Evolutionary conservation across 2,113 vertebrate species (phyloP), one percentile per base, ranked within the genome.

Genomic region (Kobus ellipsiprymnus): DNA sequence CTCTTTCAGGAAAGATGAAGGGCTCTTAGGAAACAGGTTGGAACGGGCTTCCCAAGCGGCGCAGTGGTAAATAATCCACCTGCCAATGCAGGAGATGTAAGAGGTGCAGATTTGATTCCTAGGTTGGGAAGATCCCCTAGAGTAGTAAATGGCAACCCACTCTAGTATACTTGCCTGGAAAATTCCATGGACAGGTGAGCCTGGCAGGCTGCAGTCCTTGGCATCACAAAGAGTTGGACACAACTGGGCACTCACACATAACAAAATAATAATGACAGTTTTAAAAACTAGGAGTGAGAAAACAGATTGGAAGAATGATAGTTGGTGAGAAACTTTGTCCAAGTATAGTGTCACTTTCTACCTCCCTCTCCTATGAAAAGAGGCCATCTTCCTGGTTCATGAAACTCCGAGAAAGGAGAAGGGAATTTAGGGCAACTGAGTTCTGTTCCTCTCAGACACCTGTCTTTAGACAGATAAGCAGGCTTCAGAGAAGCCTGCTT

Each of bases 281-380:
- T 74, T 3, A 40, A 40, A 40, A 77, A 7, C 71, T 27, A 44
- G 6, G 71, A 44, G 23, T 44, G 40, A 74, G 67, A 77, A n/a
- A 10, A 2, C 0, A 10, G 17, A 14, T 2, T 48, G 52, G 29
- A 46, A 36, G 15, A 1, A 1, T 1, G 16, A 55, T 0, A 2
- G 9, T 2, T 2, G 2, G 13, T 60, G 19, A 33, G 29, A 1
- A 12, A 67, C 67, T 5, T 5, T 7, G 46, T 23, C 48, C 30
- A 44, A n/a, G n/a, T 44, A 74, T 62, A 44, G 48, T 7, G 30
- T 21, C 6, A 44, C 9, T 36, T n/a, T 87, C 82, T 10, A 3
- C 9, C 7, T 44, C 62, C 60, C 29, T 44, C 57, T 64, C 10
- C 29, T 3, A 13, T 16, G 81, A 52, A 16, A 27, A 71, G 46